Percentiles rank a stretch among this genome's conserved stretches.
Conservation (phyloP, 2,888 invertebrate species). For the Candidula unifasciata region DNA sequence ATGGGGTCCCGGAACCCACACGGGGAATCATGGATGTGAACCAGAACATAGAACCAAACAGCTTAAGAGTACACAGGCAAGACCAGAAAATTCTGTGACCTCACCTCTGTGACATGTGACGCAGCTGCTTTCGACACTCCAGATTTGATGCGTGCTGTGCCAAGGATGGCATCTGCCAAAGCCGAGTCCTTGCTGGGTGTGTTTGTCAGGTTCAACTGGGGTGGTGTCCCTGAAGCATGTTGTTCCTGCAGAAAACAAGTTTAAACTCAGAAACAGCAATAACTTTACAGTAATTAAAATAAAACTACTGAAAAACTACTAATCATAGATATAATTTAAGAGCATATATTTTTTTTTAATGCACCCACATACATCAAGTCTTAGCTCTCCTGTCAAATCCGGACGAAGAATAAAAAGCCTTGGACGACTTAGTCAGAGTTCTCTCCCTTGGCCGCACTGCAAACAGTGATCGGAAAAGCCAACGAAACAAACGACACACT, state of each 20-base stretch:
- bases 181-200: slow-evolving; percentile 56
- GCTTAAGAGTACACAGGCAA: no score
- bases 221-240: slow-evolving; percentile 40
- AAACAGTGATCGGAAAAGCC: no score
- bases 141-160: slow-evolving; percentile 26
- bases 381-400: no score
- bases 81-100: background rate
- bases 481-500: no score
- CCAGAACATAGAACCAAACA: no score
- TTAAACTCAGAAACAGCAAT: background rate
- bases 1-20: no score
- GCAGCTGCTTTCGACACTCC: background rate
- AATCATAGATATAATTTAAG: background rate
- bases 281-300: background rate
- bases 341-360: no score
- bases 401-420: no score
- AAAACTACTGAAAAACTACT: background rate
- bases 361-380: no score
- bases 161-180: slow-evolving; percentile 57
- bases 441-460: no score
- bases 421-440: no score
- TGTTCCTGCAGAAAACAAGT: background rate
- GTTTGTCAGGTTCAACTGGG: slow-evolving; percentile 60
- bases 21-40: no score
- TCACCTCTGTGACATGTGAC: slow-evolving; percentile 5